Percentiles rank a stretch among this genome's conserved stretches.
These are phyloP conservation scores for Apteryx mantelli DNA, from an alignment of 2,113 vertebrate species.

Conservation along the genomic window DNA sequence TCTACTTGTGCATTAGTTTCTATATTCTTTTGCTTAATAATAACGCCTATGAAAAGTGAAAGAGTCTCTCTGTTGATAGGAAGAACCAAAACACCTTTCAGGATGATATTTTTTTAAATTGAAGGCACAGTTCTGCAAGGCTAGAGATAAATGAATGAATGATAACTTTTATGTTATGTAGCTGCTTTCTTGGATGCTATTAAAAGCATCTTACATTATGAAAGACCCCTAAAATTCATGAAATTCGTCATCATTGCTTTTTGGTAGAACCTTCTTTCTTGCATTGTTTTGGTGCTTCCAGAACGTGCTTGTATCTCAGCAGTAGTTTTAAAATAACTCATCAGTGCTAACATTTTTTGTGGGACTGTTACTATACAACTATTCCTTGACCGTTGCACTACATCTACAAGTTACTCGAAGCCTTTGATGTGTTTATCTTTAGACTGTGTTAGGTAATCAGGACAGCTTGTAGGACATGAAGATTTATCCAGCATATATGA, in stretches of 20 bases:
- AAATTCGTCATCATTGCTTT: neutral
- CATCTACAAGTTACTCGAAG: slow-evolving; percentile 12
- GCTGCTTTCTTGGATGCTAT: neutral
- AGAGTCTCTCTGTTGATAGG: neutral
- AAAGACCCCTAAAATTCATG: neutral
- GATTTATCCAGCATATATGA: neutral
- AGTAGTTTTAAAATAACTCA: neutral
- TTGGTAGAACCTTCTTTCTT: neutral
- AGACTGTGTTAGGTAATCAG: neutral
- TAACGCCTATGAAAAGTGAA: neutral
- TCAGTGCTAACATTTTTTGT: neutral
- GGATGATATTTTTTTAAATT: neutral
- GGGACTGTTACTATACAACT: neutral
- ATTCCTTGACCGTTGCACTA: neutral
- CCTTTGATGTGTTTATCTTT: neutral
- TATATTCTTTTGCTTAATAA: neutral
- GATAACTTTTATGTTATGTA: neutral
- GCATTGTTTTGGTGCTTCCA: neutral
- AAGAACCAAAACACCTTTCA: neutral
- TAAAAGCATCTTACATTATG: neutral
- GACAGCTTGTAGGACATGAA: neutral
- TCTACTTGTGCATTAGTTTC: neutral
- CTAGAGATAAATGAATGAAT: neutral
- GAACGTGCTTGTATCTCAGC: neutral
- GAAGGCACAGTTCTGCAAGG: neutral